A percentile compares a stretch with the other conserved stretches of the same genome.
Evolutionary conservation across 2,797 vertebrate species (phyloP).

Genomic region (Rousettus madagascariensis): DNA sequence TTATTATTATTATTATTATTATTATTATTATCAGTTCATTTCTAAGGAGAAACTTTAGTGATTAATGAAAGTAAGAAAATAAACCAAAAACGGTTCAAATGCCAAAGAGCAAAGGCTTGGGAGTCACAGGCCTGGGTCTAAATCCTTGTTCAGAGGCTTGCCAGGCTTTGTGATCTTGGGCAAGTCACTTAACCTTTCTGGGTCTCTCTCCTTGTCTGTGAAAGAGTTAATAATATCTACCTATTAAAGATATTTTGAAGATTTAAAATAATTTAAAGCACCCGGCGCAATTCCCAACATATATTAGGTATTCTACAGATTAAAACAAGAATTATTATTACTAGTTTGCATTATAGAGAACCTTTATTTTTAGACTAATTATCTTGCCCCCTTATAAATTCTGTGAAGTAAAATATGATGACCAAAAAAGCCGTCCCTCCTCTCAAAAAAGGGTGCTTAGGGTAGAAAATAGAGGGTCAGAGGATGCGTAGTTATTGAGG

Average conservation of each 20-base stretch:
- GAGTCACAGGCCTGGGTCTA: neutral
- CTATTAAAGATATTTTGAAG: neutral
- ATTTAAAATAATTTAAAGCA: neutral
- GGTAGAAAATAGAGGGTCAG: neutral
- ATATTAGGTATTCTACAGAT: neutral
- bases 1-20: neutral
- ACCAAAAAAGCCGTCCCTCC: neutral
- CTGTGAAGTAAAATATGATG: neutral
- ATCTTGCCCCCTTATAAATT: neutral
- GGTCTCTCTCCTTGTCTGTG: neutral
- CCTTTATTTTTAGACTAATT: neutral
- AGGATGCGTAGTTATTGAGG: neutral
- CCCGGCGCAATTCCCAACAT: neutral
- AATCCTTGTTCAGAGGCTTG: neutral
- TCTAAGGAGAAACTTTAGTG: neutral
- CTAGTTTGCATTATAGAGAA: neutral
- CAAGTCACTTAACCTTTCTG: neutral
- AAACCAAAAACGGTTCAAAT: neutral
- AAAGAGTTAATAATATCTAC: neutral
- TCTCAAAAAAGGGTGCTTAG: neutral
- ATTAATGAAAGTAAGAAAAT: neutral
- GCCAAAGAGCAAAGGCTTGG: neutral
- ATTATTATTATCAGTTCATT: neutral
- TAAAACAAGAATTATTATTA: neutral
- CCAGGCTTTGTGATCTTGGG: neutral